Base-by-base conservation (phyloP, 2,797 vertebrate genomes). In the Octomys mimax region DNA sequence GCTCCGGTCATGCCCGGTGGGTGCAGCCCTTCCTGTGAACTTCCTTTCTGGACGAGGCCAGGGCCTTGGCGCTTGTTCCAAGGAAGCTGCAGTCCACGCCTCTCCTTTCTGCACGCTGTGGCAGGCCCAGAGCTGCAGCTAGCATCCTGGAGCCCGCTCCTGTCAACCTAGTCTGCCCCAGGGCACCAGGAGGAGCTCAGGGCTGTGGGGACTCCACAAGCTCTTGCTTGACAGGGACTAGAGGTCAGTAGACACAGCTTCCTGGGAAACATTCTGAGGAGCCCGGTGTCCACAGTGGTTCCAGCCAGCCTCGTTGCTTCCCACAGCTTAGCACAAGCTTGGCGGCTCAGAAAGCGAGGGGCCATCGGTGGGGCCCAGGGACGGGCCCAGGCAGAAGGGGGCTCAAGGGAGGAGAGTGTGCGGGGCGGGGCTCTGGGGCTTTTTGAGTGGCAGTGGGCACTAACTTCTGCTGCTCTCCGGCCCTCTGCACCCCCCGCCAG, bases 131-230 rank as follows among this genome's bases (percentile, higher is more conserved):
- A 14, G 11, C 71, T 13, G 5, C 1, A 6, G 73, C 39, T 3
- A 1, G 68, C 3, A 4, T 70, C 68, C 68, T 70, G 14, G n/a
- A n/a, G n/a, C 68, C 68, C 22, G 10, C 21, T 42, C 82, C 46
- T 18, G 36, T 22, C 22, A 2, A 0, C 4, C 54, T 8, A 16
- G 11, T 61, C 26, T 7, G 22, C 36, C 26, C 62, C 14, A n/a
- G 3, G 31, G 49, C 0, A 0, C 57, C 8, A 28, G 19, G n/a
- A 49, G 54, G n/a, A 33, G 5, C 6, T 4, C 13, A 0, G 11
- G 28, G 39, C 1, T 42, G 71, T 33, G 2, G 19, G 33, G 21
- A 46, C 46, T 12, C 77, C 0, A 0, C 16, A 61, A 21, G 28
- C 73, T 57, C 42, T 22, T 5, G 28, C 66, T 59, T 22, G 5